Base-by-base conservation (phyloP, 2,113 vertebrate genomes). In the Tiliqua scincoides region DNA sequence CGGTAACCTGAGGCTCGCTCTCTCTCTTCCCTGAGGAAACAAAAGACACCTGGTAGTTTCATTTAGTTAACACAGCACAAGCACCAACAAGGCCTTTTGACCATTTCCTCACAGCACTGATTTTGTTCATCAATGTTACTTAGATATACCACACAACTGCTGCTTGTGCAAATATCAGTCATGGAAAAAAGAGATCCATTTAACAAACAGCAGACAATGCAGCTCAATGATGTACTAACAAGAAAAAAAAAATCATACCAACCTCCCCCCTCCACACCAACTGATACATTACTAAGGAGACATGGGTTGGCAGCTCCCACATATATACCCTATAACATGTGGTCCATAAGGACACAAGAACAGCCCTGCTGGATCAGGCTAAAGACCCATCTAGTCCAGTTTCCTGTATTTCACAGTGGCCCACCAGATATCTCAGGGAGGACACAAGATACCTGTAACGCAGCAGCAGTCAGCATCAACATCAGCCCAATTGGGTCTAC, bases 1-100 rank as follows among this genome's bases (percentile, higher is more conserved):
- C 98, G 97, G 93, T 98, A 99, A 84, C 98, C 98, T n/a, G 98
- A 97, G 8, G 98, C 97, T 93, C 98, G 96, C 89, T 99, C 96
- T 96, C 96, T 97, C 96, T 99, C 98, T 95, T 98, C 98, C 96
- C 98, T 99, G 95, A 68, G 81, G 75, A 72, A 79, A 94, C 91
- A 94, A 71, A 93, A 85, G 86, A 70, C 21, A 30, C 25, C 43
- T 63, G 73, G 5, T 21, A 54, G 27, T 86, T 85, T 54, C n/a
- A 80, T 86, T 79, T 74, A 20, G 68, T 54, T 86, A 90, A 20
- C 37, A 89, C 17, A 84, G 83, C 68, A 88, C 4, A 85, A 91
- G 83, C 79, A 15, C 35, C n/a, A 71, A 25, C 10, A 3, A 3
- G 17, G 25, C 9, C 0, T 92, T 91, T 83, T 0, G 0, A 17